Evolutionary conservation across 2,113 vertebrate species (phyloP).

Genomic region (Pelecanoides urinatrix): DNA sequence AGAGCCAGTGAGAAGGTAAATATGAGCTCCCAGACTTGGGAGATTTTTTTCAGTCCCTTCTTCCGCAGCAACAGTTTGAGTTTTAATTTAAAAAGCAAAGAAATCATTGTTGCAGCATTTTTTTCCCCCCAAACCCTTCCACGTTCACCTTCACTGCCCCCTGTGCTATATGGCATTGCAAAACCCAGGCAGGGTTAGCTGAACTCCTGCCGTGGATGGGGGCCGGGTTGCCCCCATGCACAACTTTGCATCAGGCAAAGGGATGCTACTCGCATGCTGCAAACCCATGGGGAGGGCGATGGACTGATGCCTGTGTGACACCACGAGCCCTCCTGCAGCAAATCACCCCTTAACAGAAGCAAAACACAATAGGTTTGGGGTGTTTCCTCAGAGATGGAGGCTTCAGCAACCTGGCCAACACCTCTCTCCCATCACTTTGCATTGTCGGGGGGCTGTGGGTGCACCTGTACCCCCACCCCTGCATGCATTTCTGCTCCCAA

Average conservation of each 20-base stretch:
- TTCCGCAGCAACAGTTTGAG: not conserved
- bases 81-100: slow-evolving; percentile 1
- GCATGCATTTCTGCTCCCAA: not conserved
- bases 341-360: not conserved
- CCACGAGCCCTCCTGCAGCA: not conserved
- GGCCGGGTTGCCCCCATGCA: not conserved
- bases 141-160: not conserved
- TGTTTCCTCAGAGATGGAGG: not conserved
- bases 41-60: not conserved
- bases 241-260: not conserved
- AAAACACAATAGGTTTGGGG: not conserved
- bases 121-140: not conserved
- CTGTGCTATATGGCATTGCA: not conserved
- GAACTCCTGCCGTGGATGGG: not conserved
- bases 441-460: not conserved
- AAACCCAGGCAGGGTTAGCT: not conserved
- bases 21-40: not conserved
- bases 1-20: slow-evolving; percentile 29
- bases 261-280: not conserved
- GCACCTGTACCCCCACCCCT: not conserved
- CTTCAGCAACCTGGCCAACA: not conserved
- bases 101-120: not conserved
- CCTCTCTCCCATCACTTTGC: not conserved
- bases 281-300: rapidly evolving
- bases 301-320: not conserved